Percentiles rank a stretch among this genome's conserved stretches.
phyloP scores from a whole-genome alignment of 2,888 invertebrate genomes.

The Frankliniella intonsa region DNA sequence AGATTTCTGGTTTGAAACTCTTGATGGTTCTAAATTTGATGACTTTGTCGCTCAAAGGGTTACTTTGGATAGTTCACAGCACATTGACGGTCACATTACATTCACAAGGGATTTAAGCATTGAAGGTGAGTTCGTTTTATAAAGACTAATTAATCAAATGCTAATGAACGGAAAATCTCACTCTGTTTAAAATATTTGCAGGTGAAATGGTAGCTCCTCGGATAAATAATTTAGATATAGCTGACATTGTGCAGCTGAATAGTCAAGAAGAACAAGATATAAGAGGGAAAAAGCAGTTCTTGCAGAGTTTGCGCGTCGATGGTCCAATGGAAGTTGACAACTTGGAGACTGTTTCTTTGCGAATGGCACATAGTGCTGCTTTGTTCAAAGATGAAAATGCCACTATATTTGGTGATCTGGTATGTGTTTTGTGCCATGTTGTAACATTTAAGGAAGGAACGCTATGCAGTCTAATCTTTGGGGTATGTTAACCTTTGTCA shows the following conservation, averaged over 20 bases:
- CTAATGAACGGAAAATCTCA: no score
- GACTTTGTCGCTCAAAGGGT: background rate
- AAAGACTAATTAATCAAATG: background rate
- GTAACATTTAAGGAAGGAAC: background rate
- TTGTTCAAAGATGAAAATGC: conserved; percentile 7
- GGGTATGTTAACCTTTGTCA: background rate
- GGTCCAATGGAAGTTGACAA: background rate
- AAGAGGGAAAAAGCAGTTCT: background rate
- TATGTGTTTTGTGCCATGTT: background rate
- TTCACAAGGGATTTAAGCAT: background rate
- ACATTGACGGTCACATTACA: background rate
- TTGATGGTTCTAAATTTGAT: background rate
- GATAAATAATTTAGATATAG: background rate
- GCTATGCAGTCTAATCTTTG: background rate
- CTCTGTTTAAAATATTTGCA: background rate
- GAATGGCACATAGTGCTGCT: background rate
- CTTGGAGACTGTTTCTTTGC: background rate
- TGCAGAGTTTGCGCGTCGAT: background rate
- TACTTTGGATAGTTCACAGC: background rate
- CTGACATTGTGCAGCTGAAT: background rate
- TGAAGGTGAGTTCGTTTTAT: background rate
- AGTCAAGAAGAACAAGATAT: background rate
- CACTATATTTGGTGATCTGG: background rate
- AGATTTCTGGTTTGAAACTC: background rate
- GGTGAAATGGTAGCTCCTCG: background rate